phyloP scores from a whole-genome alignment of 2,113 vertebrate genomes.

The Falco punctatus region DNA sequence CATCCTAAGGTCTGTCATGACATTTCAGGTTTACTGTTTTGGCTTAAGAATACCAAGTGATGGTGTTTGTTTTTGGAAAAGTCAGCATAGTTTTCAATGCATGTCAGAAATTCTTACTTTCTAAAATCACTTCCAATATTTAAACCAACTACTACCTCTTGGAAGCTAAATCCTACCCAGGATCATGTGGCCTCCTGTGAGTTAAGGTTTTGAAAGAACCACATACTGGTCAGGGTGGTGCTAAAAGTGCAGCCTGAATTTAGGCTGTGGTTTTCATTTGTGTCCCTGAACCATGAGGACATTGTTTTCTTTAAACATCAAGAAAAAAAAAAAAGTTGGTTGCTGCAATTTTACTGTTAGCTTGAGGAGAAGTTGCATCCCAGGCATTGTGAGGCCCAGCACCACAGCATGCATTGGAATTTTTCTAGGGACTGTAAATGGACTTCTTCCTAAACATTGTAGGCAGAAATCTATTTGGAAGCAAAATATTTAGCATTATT shows the following conservation, averaged over 20 bases:
- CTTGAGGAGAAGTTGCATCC: neutral
- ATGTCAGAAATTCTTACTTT: conserved; percentile 30
- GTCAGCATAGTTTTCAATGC: conserved; percentile 34
- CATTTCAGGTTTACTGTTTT: conserved; percentile 17
- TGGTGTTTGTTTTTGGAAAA: conserved; percentile 34
- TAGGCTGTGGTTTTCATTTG: conserved; percentile 10
- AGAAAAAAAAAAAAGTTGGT: neutral
- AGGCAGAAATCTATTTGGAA: neutral
- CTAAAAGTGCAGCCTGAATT: conserved; percentile 5
- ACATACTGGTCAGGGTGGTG: neutral
- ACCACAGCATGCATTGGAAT: neutral
- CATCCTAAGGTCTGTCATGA: neutral
- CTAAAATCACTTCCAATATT: neutral
- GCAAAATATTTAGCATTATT: neutral
- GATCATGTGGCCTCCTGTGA: neutral
- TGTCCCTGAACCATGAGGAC: conserved; percentile 3
- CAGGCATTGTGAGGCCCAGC: neutral
- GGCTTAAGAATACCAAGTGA: neutral
- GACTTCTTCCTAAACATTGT: neutral
- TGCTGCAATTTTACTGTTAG: neutral
- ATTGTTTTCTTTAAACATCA: neutral
- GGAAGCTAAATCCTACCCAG: neutral
- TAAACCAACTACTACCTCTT: neutral
- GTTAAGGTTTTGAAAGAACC: conserved; percentile 36
- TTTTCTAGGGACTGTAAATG: neutral